A percentile compares a stretch with the other conserved stretches of the same genome.
Conservation (phyloP, 1,140 invertebrate genomes). For the Saccostrea glomerata region DNA sequence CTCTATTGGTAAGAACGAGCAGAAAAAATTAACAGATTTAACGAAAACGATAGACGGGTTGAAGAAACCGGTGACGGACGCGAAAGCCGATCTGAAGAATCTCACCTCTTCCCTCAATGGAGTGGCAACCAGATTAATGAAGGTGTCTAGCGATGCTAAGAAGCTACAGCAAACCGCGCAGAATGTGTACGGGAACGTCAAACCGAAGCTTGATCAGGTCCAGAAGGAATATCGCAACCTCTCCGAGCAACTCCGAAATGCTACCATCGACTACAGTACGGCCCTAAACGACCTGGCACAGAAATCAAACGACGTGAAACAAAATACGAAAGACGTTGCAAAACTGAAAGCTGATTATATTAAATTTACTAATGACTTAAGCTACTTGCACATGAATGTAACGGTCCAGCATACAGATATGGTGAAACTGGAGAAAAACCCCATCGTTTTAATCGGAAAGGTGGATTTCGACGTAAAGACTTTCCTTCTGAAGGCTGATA, state of each 20-base stretch:
- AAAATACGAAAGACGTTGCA: not conserved
- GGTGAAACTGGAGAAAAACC: not conserved
- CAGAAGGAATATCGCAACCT: not conserved
- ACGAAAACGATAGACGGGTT: conserved; percentile 5
- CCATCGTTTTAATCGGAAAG: not conserved
- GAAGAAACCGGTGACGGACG: not conserved
- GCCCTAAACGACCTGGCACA: not conserved
- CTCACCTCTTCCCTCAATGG: not conserved
- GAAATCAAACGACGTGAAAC: not conserved
- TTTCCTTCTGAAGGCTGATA: not conserved
- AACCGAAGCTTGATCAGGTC: not conserved
- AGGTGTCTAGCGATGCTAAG: not conserved
- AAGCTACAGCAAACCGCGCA: not conserved
- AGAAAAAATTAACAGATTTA: not conserved
- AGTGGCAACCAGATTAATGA: not conserved
- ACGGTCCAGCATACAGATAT: not conserved
- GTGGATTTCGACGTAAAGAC: conserved; percentile 10
- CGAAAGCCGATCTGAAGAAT: not conserved
- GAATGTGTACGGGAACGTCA: not conserved
- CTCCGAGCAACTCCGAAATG: conserved; percentile 9
- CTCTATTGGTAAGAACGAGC: not conserved
- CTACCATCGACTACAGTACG: not conserved
- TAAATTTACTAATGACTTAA: not conserved
- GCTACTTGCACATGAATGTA: not conserved
- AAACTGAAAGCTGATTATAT: not conserved